These are phyloP conservation scores for Vireo altiloquus DNA, from an alignment of 2,113 vertebrate genomes.

Conservation along the genomic window DNA sequence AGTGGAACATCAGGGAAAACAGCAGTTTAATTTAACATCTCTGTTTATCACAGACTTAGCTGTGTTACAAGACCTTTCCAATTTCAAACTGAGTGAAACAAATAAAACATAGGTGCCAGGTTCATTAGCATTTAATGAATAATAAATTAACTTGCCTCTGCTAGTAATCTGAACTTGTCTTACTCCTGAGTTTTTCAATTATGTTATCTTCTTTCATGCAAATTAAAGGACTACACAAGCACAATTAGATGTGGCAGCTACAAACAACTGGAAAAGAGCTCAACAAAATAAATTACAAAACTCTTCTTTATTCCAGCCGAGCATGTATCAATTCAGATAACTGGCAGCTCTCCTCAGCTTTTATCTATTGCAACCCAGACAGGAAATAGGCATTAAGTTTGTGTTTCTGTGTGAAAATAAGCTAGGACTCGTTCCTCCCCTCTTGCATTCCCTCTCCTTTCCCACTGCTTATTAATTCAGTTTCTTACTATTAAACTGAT, in stretches of 20 bases:
- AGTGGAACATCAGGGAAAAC: conserved; percentile 24
- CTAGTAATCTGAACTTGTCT: conserved; percentile 69
- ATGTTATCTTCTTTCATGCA: conserved; percentile 72
- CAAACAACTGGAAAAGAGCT: conserved; percentile 58
- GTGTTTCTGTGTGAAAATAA: background rate
- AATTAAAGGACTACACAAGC: conserved; percentile 70
- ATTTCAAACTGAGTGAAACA: conserved; percentile 66
- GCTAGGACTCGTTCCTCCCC: background rate
- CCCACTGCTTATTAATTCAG: background rate
- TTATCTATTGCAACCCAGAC: background rate
- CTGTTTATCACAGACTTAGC: conserved; percentile 55
- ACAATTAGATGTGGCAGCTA: conserved; percentile 70
- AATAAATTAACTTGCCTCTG: conserved; percentile 70
- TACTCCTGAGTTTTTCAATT: conserved; percentile 71
- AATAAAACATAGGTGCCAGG: conserved; percentile 65
- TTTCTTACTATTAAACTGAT: background rate
- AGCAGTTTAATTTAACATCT: conserved; percentile 56
- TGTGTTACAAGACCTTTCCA: conserved; percentile 65
- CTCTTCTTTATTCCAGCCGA: background rate
- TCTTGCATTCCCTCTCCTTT: background rate
- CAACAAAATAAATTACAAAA: conserved; percentile 51
- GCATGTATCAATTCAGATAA: conserved; percentile 23
- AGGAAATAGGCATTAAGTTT: background rate
- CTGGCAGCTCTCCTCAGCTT: conserved; percentile 22
- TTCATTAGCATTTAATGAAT: conserved; percentile 78